Evolutionary conservation across 2,797 vertebrate species (phyloP).

Genomic region (Poecilia picta): DNA sequence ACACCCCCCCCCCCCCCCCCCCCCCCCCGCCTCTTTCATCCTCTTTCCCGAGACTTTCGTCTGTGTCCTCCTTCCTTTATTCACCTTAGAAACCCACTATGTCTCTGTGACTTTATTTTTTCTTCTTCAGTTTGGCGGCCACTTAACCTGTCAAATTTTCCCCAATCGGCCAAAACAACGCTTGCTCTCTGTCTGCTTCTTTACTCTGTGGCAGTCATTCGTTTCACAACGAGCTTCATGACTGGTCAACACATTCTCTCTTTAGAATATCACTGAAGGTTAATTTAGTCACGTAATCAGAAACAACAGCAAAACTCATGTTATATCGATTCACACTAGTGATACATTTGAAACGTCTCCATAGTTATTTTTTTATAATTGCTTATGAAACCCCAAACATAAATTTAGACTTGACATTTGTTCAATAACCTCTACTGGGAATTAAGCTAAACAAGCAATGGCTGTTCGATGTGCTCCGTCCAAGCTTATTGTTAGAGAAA

Average conservation of each 20-base stretch:
- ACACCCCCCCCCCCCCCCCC: no score
- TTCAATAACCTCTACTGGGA: no score
- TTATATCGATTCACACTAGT: background rate
- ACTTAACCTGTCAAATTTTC: constrained; percentile 68
- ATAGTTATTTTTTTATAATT: background rate
- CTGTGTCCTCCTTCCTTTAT: constrained; percentile 35
- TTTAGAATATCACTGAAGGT: background rate
- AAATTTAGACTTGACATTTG: background rate
- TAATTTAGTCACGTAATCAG: background rate
- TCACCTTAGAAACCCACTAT: constrained; percentile 71
- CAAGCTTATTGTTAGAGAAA: background rate
- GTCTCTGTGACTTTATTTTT: constrained; percentile 24
- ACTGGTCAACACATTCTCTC: background rate
- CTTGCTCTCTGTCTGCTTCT: background rate
- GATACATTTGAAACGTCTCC: background rate
- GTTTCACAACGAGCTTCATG: background rate
- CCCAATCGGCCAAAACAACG: constrained; percentile 4
- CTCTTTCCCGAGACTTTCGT: constrained; percentile 42
- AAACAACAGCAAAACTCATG: background rate
- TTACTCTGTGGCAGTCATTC: background rate
- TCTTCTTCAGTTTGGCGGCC: constrained; percentile 68
- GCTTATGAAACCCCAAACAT: background rate
- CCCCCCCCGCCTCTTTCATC: no score
- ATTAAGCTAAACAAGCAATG: background rate
- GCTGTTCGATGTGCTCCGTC: background rate